phyloP scores from a whole-genome alignment of 1,140 invertebrate genomes.

The Melitaea cinxia region DNA sequence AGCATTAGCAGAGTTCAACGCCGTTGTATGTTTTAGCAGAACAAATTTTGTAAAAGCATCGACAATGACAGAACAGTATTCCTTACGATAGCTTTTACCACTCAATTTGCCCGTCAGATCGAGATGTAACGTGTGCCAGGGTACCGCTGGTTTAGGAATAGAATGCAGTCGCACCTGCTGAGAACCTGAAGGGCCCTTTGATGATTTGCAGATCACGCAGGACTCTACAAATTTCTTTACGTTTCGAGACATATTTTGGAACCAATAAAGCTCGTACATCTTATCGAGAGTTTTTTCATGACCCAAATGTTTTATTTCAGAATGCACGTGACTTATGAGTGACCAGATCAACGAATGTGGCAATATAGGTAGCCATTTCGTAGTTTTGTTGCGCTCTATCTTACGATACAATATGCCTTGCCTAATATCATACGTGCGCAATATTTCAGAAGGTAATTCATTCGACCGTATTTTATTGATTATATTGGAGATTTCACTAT shows the following conservation, averaged over 20 bases:
- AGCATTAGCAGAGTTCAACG: not conserved
- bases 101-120: not conserved
- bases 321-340: conserved; percentile 11
- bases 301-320: conserved; percentile 13
- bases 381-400: not conserved
- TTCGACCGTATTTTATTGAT: not conserved
- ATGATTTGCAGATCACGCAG: not conserved
- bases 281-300: conserved; percentile 10
- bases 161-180: not conserved
- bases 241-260: not conserved
- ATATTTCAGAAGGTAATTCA: not conserved
- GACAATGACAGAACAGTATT: not conserved
- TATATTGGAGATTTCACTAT: no score
- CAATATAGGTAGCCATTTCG: not conserved
- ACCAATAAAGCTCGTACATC: conserved; percentile 14
- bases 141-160: not conserved
- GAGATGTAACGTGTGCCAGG: not conserved
- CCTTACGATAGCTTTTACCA: not conserved
- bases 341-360: not conserved
- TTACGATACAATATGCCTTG: conserved; percentile 4
- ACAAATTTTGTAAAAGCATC: not conserved
- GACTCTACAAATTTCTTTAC: no score
- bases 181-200: not conserved
- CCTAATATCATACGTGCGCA: conserved; percentile 5
- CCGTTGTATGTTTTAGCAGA: not conserved